phyloP scores from a whole-genome alignment of 2,113 vertebrate species.

The Hirundichthys speculiger region DNA sequence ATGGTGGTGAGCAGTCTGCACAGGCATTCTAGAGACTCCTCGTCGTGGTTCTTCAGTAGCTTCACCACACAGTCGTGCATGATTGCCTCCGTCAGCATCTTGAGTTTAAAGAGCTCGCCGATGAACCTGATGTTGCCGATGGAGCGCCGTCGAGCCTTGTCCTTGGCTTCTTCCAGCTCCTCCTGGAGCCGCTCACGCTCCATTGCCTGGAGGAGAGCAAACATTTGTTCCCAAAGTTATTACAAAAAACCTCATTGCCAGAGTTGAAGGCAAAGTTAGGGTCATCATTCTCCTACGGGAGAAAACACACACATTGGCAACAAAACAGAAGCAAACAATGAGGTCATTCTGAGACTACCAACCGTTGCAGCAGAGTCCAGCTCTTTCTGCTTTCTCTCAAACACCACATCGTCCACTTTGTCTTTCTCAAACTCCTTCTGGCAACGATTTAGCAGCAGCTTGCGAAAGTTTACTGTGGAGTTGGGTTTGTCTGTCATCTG shows the following conservation, averaged over 20 bases:
- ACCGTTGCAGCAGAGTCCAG: constrained; percentile 92
- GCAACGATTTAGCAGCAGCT: constrained; percentile 95
- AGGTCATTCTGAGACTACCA: constrained; percentile 23
- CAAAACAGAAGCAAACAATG: not conserved
- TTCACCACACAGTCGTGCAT: constrained; percentile 99
- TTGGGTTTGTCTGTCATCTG: constrained; percentile 94
- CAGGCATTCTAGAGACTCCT: constrained; percentile 95
- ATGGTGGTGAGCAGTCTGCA: constrained; percentile 97
- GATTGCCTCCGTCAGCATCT: constrained; percentile 98
- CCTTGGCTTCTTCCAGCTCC: constrained; percentile 93
- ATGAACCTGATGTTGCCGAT: constrained; percentile 99
- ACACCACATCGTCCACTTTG: constrained; percentile 96
- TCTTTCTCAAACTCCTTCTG: constrained; percentile 99
- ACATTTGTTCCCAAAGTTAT: not conserved
- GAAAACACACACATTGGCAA: not conserved
- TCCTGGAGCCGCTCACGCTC: constrained; percentile 91
- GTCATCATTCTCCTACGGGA: not conserved
- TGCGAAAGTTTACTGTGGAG: constrained; percentile 95
- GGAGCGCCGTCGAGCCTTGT: constrained; percentile 93
- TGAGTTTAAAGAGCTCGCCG: constrained; percentile 96
- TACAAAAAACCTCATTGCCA: no score
- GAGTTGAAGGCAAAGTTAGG: no score
- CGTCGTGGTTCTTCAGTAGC: constrained; percentile 95
- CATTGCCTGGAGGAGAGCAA: constrained; percentile 76
- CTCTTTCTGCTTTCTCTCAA: constrained; percentile 97